Evolutionary conservation across 2,797 vertebrate species (phyloP).

Genomic region (Pteropus rufus): DNA sequence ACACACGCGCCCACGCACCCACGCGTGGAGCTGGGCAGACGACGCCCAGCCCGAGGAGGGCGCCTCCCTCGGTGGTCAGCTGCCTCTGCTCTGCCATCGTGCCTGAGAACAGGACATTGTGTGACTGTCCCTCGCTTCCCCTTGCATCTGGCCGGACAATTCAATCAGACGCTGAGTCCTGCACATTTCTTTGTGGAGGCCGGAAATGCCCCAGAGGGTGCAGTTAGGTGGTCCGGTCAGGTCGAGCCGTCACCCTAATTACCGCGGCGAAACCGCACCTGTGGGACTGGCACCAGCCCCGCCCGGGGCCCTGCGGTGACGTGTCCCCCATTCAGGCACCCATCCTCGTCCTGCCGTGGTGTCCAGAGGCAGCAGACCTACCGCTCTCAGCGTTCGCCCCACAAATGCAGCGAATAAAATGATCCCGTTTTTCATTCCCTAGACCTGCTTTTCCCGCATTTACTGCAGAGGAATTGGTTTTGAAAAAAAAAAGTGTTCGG

Average conservation of each 20-base stretch:
- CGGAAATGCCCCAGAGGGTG: neutral
- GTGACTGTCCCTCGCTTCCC: neutral
- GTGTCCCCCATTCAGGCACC: neutral
- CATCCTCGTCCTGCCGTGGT: neutral
- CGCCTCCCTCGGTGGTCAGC: neutral
- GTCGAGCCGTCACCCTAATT: neutral
- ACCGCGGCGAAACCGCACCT: neutral
- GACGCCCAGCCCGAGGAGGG: rapidly evolving
- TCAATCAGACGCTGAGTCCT: neutral
- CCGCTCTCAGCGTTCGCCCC: neutral
- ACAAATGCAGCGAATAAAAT: neutral
- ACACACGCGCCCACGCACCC: too few relatives aligned
- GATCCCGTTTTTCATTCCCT: neutral
- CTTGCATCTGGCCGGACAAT: neutral
- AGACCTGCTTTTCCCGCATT: neutral
- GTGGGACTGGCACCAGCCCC: neutral
- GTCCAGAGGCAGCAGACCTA: neutral
- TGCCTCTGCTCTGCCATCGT: too few relatives aligned
- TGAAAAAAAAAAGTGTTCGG: neutral
- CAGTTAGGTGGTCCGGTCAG: neutral
- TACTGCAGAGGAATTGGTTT: neutral
- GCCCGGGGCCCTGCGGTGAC: rapidly evolving
- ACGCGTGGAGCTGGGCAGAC: neutral
- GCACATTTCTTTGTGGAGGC: neutral
- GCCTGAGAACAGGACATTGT: neutral